Conservation (phyloP, 2,113 vertebrate species). For the Dolichallabes microphthalmus region DNA sequence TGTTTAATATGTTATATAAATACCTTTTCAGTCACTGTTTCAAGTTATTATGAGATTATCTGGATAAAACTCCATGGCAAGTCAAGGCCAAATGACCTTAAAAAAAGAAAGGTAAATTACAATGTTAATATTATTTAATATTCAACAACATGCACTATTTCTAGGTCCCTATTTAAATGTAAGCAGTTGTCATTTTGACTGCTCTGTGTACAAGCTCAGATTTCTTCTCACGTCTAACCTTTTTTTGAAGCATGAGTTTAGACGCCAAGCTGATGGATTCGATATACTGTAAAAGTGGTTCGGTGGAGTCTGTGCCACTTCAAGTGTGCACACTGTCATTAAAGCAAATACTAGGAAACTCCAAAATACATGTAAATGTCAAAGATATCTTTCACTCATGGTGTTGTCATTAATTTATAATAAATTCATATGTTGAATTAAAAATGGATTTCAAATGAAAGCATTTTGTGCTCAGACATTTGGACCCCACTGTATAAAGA, state of each 20-base stretch:
- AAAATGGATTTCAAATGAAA: neutral
- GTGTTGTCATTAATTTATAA: neutral
- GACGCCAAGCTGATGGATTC: neutral
- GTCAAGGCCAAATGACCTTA: neutral
- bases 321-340: neutral
- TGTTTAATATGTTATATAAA: too few relatives aligned
- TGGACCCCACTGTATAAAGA: neutral
- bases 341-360: neutral
- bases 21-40: too few relatives aligned
- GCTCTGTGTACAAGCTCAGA: neutral
- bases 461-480: neutral
- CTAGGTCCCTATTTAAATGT: neutral
- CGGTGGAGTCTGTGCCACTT: neutral
- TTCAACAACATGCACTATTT: neutral
- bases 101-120: neutral
- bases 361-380: neutral
- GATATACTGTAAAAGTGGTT: neutral
- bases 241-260: neutral
- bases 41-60: too few relatives aligned
- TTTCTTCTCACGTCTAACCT: neutral
- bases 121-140: neutral
- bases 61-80: too few relatives aligned
- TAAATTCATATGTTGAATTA: neutral
- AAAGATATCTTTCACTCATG: neutral
- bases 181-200: neutral